Evolutionary conservation across 2,888 invertebrate genomes (phyloP).

Genomic region (Heliconius hortense): DNA sequence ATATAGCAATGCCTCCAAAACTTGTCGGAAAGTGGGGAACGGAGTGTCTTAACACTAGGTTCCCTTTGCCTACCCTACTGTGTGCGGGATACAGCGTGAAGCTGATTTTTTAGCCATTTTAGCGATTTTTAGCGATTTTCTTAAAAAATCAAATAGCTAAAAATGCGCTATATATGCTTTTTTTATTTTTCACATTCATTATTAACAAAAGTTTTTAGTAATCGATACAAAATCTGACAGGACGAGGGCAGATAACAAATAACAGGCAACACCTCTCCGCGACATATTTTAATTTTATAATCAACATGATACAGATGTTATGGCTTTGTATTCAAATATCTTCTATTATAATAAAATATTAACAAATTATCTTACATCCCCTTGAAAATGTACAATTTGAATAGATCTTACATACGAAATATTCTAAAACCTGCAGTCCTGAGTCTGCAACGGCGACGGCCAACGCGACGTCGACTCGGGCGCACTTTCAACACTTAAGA

Average conservation of each 20-base stretch:
- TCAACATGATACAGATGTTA: conserved; percentile 82
- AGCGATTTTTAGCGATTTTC: too few species aligned
- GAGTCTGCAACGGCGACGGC: background rate
- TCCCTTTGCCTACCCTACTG: too few species aligned
- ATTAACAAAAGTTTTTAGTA: too few species aligned
- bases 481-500: conserved; percentile 63
- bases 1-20: too few species aligned
- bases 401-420: conserved; percentile 79
- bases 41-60: too few species aligned
- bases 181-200: too few species aligned
- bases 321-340: conserved; percentile 80
- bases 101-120: too few species aligned
- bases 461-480: conserved; percentile 59
- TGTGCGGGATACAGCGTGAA: too few species aligned
- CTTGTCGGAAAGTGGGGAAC: too few species aligned
- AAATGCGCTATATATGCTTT: too few species aligned
- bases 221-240: too few species aligned
- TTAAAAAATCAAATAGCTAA: too few species aligned
- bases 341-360: conserved; percentile 81
- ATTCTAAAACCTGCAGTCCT: conserved; percentile 39
- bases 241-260: background rate
- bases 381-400: conserved; percentile 80
- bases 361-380: conserved; percentile 82
- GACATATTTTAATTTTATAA: conserved; percentile 78
- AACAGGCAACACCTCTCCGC: conserved; percentile 43